Conservation (phyloP, 2,888 invertebrate species). For the Agriopis leucophaearia region DNA sequence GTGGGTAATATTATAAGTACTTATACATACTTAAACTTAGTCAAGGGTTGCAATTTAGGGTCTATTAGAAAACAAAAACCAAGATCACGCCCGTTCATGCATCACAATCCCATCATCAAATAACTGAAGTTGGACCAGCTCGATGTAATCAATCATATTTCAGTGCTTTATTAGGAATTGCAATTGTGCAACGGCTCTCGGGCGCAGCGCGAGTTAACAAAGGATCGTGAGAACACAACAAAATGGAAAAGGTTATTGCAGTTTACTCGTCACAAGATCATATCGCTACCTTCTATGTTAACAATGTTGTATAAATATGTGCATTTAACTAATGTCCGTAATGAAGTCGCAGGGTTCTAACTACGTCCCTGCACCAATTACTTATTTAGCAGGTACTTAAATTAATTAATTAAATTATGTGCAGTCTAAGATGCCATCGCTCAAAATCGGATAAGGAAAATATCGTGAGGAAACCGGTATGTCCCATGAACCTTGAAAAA, state of each 20-base stretch:
- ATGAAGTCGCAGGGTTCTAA: neutral
- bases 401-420: too few relatives aligned
- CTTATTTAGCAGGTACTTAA: too few relatives aligned
- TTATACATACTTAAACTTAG: too few relatives aligned
- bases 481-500: too few relatives aligned
- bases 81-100: neutral
- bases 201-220: conserved; percentile 33
- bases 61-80: neutral
- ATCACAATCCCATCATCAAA: conserved; percentile 11
- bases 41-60: too few relatives aligned
- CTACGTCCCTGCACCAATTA: too few relatives aligned
- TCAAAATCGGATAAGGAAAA: too few relatives aligned
- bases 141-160: conserved; percentile 33
- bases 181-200: conserved; percentile 47
- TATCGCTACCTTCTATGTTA: conserved; percentile 21
- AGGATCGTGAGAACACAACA: conserved; percentile 59
- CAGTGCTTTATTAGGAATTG: conserved; percentile 32
- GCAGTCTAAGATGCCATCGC: too few relatives aligned
- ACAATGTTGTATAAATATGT: conserved; percentile 20
- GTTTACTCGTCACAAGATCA: conserved; percentile 43
- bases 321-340: conserved; percentile 12
- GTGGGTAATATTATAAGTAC: too few relatives aligned
- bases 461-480: too few relatives aligned
- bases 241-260: conserved; percentile 54
- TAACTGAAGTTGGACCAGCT: conserved; percentile 13